Percentiles rank a stretch among this genome's conserved stretches.
These are phyloP conservation scores for Bruchidius siliquastri DNA, from an alignment of 2,888 invertebrate genomes.

Conservation along the genomic window DNA sequence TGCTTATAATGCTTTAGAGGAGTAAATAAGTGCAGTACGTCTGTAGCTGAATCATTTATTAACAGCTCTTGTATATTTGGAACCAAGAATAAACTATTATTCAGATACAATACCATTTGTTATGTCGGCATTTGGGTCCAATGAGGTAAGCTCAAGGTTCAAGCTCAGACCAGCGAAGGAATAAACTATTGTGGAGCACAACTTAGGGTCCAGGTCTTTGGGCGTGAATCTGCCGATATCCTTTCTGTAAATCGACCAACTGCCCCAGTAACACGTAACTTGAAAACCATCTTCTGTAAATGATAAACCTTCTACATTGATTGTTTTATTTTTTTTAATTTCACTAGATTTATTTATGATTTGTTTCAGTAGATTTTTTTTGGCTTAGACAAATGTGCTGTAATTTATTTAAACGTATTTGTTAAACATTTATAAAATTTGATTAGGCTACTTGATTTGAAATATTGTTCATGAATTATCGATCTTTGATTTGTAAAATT, in stretches of 20 bases:
- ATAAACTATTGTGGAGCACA: constrained; percentile 79
- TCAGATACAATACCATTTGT: constrained; percentile 29
- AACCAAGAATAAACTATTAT: background rate
- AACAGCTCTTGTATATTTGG: too few relatives aligned
- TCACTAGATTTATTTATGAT: too few relatives aligned
- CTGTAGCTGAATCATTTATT: background rate
- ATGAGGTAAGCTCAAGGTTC: constrained; percentile 44
- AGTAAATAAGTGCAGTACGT: too few relatives aligned
- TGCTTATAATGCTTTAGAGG: too few relatives aligned
- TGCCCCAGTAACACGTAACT: constrained; percentile 75
- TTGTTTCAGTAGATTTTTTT: too few relatives aligned
- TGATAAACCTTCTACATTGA: background rate
- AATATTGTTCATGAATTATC: too few relatives aligned
- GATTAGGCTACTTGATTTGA: too few relatives aligned
- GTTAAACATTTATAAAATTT: too few relatives aligned
- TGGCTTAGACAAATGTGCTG: too few relatives aligned
- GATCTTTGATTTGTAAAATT: too few relatives aligned
- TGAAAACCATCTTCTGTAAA: constrained; percentile 26
- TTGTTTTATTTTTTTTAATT: too few relatives aligned
- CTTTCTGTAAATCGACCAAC: constrained; percentile 74
- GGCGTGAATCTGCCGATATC: constrained; percentile 61
- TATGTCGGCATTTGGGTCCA: constrained; percentile 45
- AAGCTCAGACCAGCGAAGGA: constrained; percentile 67
- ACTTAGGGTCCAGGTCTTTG: constrained; percentile 64
- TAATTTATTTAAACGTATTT: too few relatives aligned